Percentiles rank a stretch among this genome's conserved stretches.
Evolutionary conservation across 2,888 invertebrate species (phyloP).

Genomic region (Lepidonotus clava): DNA sequence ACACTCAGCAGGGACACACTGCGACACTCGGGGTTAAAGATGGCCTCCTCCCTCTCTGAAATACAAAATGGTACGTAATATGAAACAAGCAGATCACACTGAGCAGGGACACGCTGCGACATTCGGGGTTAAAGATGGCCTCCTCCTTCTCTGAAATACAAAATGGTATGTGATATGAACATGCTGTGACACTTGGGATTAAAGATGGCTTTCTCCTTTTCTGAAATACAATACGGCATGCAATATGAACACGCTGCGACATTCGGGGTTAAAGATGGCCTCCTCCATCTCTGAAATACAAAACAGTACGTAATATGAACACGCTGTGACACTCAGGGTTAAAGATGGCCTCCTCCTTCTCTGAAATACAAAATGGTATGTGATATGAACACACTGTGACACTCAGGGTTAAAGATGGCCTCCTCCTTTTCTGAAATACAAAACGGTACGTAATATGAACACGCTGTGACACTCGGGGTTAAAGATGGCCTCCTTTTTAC

Average conservation of each 20-base stretch:
- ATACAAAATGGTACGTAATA: too few species aligned
- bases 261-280: conserved; percentile 40
- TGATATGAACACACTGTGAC: background rate
- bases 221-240: conserved; percentile 32
- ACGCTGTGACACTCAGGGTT: conserved; percentile 27
- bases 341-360: conserved; percentile 43
- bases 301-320: too few species aligned
- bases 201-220: conserved; percentile 38
- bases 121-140: conserved; percentile 40
- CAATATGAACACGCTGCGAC: too few species aligned
- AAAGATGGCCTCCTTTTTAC: conserved; percentile 39
- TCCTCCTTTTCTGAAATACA: conserved; percentile 40
- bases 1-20: background rate
- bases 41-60: conserved; percentile 35
- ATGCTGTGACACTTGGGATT: conserved; percentile 24
- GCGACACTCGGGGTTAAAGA: conserved; percentile 35
- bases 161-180: too few species aligned
- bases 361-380: conserved; percentile 19
- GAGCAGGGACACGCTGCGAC: background rate
- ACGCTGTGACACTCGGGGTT: conserved; percentile 25
- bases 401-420: conserved; percentile 43
- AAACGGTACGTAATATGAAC: too few species aligned
- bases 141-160: conserved; percentile 41
- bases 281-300: conserved; percentile 38
- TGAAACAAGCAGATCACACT: background rate